phyloP scores from a whole-genome alignment of 2,888 invertebrate species.

The Andrena praecox region DNA sequence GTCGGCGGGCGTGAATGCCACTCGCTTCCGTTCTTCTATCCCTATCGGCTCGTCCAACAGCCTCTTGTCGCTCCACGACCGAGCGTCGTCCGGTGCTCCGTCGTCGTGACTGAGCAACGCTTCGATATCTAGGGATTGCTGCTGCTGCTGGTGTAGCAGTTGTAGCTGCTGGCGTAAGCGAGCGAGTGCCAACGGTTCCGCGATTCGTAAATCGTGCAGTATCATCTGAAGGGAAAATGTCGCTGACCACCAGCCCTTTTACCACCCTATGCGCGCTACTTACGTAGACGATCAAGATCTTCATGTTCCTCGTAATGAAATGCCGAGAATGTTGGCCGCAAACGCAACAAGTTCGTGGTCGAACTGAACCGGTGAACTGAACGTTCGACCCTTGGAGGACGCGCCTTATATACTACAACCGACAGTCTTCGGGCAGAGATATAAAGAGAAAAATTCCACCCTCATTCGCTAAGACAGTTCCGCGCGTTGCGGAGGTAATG shows the following conservation, averaged over 20 bases:
- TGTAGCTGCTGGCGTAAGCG: not conserved
- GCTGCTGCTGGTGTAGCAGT: not conserved
- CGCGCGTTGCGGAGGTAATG: slow-evolving; percentile 27
- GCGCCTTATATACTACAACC: slow-evolving; percentile 30
- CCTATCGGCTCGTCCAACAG: not conserved
- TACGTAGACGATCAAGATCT: slow-evolving; percentile 65
- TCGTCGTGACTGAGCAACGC: not conserved
- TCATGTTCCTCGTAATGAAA: slow-evolving; percentile 52
- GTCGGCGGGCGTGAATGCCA: not conserved
- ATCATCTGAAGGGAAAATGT: slow-evolving; percentile 9
- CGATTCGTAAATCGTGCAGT: not conserved
- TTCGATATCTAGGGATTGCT: not conserved
- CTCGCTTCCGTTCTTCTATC: not conserved
- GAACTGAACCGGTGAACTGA: not conserved
- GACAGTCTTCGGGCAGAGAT: too few species aligned
- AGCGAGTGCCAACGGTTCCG: not conserved
- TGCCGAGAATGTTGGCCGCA: not conserved
- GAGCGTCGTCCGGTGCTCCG: too few species aligned
- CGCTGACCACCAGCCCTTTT: not conserved
- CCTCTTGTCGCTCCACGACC: not conserved
- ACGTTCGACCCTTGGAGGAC: not conserved
- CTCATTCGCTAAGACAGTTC: not conserved
- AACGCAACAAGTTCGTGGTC: not conserved
- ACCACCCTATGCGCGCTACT: slow-evolving; percentile 39
- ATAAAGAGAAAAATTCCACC: not conserved